phyloP scores from a whole-genome alignment of 2,888 invertebrate species.

The Physocephala rufipes region DNA sequence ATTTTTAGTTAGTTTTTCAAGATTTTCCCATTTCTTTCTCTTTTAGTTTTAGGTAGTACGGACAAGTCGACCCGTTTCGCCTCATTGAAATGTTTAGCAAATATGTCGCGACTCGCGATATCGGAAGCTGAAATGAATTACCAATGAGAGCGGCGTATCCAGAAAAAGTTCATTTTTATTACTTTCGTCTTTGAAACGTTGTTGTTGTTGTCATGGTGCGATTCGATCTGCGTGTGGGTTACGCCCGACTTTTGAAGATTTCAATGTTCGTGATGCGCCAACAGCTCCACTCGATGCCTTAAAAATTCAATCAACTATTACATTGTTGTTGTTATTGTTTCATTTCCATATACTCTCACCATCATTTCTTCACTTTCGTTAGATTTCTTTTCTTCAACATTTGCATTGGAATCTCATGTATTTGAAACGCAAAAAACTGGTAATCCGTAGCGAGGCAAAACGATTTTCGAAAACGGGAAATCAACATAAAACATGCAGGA shows the following conservation, averaged over 20 bases:
- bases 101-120: conserved; percentile 8
- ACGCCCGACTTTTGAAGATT: neutral
- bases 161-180: neutral
- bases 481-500: too few relatives aligned
- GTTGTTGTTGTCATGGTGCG: neutral
- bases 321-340: conserved; percentile 9
- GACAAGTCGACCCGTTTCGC: neutral
- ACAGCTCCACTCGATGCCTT: neutral
- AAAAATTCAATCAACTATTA: neutral
- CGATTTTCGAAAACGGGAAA: too few relatives aligned
- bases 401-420: neutral
- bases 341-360: neutral
- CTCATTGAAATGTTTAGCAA: conserved; percentile 7
- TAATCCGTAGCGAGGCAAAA: neutral
- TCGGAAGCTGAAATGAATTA: conserved; percentile 31
- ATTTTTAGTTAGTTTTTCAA: neutral
- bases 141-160: conserved; percentile 29
- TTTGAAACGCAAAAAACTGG: conserved; percentile 6
- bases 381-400: conserved; percentile 6
- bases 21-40: neutral
- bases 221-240: conserved; percentile 19
- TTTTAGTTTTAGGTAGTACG: neutral
- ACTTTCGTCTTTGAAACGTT: neutral
- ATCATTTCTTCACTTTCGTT: conserved; percentile 16
- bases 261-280: neutral